Conservation (phyloP, 2,113 vertebrate species). For the Protobothrops mucrosquamatus region DNA sequence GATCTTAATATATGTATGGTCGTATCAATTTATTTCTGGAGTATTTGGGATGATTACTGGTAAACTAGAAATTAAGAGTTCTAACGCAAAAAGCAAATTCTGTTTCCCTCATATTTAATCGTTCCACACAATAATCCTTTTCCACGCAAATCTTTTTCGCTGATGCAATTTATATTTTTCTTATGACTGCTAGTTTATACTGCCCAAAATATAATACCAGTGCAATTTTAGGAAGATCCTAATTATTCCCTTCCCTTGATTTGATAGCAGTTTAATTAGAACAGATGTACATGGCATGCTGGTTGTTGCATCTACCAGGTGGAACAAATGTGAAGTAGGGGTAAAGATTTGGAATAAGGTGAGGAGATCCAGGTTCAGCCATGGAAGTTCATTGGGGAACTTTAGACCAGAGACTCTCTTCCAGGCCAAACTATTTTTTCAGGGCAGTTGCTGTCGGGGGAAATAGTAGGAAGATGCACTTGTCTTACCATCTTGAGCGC, state of each 20-base stretch:
- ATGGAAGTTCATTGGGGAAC: not conserved
- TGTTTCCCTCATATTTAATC: not conserved
- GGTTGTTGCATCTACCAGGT: not conserved
- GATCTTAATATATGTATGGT: not conserved
- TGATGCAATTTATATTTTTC: not conserved
- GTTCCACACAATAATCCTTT: not conserved
- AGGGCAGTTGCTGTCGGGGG: no score
- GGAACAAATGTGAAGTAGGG: not conserved
- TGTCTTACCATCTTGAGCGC: not conserved
- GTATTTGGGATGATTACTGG: not conserved
- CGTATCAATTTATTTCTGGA: slow-evolving; percentile 24
- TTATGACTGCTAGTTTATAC: not conserved
- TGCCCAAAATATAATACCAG: not conserved
- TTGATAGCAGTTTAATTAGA: not conserved
- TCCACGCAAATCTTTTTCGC: not conserved
- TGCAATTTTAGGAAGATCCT: not conserved
- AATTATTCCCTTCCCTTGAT: not conserved
- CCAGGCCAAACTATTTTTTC: not conserved
- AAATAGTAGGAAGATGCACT: no score
- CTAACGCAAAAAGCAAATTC: not conserved
- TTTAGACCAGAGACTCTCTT: not conserved
- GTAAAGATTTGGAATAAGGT: not conserved
- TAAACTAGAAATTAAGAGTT: not conserved
- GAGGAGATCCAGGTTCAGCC: not conserved
- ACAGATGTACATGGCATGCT: not conserved